Evolutionary conservation across 2,888 invertebrate genomes (phyloP).

Genomic region (Blera fallax): DNA sequence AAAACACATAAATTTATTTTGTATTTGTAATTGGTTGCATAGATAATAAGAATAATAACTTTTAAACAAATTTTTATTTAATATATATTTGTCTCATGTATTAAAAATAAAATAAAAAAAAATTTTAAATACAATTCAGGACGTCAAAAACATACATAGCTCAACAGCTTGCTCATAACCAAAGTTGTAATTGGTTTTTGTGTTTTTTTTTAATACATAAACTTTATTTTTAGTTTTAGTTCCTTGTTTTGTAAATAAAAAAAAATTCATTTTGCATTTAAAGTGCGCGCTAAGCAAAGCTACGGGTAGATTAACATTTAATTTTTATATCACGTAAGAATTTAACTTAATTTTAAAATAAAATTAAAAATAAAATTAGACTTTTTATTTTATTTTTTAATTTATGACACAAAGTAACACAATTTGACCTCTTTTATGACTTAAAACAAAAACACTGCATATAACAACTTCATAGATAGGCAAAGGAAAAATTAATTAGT

Average conservation of each 20-base stretch:
- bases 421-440: neutral
- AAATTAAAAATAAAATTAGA: neutral
- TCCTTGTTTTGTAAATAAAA: neutral
- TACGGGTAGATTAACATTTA: neutral
- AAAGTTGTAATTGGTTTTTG: neutral
- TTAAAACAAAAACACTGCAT: conserved; percentile 11
- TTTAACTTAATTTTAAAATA: conserved; percentile 25
- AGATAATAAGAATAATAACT: neutral
- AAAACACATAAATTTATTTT: conserved; percentile 1
- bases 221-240: neutral
- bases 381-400: neutral
- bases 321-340: conserved; percentile 25
- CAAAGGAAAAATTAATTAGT: neutral
- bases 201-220: neutral
- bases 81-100: neutral
- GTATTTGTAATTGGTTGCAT: neutral
- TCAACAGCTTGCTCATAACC: neutral
- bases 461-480: neutral
- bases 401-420: neutral
- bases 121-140: neutral
- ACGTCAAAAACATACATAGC: neutral
- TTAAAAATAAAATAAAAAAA: neutral
- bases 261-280: neutral
- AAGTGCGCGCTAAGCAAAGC: conserved; percentile 8
- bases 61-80: neutral